Conservation (phyloP, 1,140 invertebrate genomes). For the Drosophila prosaltans region DNA sequence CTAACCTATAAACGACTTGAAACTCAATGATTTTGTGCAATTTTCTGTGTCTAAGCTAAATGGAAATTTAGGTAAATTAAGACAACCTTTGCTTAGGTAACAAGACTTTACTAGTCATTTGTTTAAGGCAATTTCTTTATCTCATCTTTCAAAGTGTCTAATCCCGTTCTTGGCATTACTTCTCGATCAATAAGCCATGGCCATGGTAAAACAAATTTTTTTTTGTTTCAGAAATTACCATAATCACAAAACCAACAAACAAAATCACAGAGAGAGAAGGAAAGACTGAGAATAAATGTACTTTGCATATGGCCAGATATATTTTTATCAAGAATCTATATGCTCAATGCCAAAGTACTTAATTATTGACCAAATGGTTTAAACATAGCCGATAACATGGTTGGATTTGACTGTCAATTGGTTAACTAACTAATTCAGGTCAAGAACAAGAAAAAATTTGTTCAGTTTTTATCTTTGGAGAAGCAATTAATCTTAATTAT, state of each 20-base stretch:
- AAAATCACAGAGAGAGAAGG: neutral
- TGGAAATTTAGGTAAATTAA: neutral
- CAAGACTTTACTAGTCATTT: neutral
- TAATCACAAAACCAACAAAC: neutral
- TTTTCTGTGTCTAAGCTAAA: constrained; percentile 6
- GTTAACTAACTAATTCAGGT: constrained; percentile 7
- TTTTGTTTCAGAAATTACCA: neutral
- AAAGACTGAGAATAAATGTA: neutral
- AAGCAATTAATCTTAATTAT: constrained; percentile 74
- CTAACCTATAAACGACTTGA: neutral
- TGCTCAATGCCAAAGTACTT: neutral
- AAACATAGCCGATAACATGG: neutral
- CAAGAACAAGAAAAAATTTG: constrained; percentile 3
- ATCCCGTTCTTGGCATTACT: neutral
- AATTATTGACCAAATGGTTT: neutral
- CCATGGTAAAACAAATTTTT: neutral
- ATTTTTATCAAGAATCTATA: neutral
- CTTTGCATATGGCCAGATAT: constrained; percentile 22
- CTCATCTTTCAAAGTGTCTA: neutral
- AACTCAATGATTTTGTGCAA: constrained; percentile 7
- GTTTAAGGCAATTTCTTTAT: neutral
- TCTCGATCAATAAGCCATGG: neutral
- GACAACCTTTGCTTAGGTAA: neutral
- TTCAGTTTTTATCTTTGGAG: constrained; percentile 18
- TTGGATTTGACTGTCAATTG: constrained; percentile 3